These are phyloP conservation scores for Metacarcinus magister DNA, from an alignment of 2,888 invertebrate species.

Conservation along the genomic window DNA sequence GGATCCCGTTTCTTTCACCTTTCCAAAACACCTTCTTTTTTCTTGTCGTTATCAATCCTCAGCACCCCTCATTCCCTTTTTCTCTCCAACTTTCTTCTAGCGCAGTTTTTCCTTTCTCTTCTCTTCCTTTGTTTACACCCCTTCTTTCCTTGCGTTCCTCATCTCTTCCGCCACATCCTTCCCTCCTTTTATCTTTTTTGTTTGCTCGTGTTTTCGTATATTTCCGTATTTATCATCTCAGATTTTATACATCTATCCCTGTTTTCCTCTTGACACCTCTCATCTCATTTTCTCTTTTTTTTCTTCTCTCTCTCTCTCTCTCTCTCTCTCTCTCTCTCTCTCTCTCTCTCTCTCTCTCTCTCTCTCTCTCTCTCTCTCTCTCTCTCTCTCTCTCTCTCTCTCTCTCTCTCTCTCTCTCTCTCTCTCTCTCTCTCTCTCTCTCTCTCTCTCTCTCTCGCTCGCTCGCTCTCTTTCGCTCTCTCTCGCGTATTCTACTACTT, in stretches of 20 bases:
- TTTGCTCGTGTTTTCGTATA: too few species aligned
- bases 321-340: not conserved
- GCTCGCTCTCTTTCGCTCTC: not conserved
- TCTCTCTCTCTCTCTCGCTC: not conserved
- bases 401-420: not conserved
- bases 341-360: not conserved
- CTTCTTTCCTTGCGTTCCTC: not conserved
- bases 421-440: not conserved
- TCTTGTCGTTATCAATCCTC: not conserved
- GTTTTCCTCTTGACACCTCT: too few species aligned
- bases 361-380: not conserved
- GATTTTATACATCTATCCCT: too few species aligned
- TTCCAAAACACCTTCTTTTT: not conserved
- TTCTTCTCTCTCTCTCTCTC: not conserved
- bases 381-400: not conserved
- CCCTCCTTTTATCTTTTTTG: too few species aligned
- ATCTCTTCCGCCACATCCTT: not conserved
- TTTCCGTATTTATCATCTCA: too few species aligned
- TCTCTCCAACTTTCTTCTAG: not conserved
- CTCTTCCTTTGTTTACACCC: conserved; percentile 15
- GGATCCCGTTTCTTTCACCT: not conserved
- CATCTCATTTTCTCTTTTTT: too few species aligned
- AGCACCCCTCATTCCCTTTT: not conserved
- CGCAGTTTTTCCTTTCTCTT: not conserved
- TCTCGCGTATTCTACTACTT: not conserved